Conservation (phyloP, 2,113 vertebrate genomes). For the Corythoichthys intestinalis region DNA sequence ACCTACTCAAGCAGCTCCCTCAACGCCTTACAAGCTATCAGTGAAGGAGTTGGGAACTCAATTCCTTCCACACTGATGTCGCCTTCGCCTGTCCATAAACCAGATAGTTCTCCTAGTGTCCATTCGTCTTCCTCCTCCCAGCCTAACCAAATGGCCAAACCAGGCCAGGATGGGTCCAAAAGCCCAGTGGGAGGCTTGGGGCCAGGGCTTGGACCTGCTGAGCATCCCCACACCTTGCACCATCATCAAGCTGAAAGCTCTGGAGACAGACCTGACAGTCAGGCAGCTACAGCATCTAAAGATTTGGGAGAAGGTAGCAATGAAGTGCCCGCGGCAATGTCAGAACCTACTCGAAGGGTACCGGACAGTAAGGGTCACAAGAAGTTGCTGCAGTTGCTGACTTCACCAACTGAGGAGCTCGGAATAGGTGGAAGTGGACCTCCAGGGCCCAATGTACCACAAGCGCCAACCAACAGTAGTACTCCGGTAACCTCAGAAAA, state of each 20-base stretch:
- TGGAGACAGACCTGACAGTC: conserved; percentile 80
- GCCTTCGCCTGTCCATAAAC: conserved; percentile 79
- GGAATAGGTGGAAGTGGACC: conserved; percentile 74
- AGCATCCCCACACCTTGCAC: conserved; percentile 61
- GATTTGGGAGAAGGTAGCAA: conserved; percentile 77
- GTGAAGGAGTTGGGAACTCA: conserved; percentile 93
- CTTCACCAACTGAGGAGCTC: conserved; percentile 88
- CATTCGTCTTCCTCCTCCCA: conserved; percentile 66
- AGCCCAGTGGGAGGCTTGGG: conserved; percentile 72
- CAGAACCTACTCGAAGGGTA: conserved; percentile 76
- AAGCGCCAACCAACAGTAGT: conserved; percentile 66
- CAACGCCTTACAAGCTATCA: conserved; percentile 95
- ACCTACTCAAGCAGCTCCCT: conserved; percentile 95
- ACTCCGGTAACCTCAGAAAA: conserved; percentile 69
- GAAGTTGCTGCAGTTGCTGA: conserved; percentile 92
- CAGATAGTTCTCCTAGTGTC: conserved; percentile 86
- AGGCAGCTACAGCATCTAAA: conserved; percentile 69
- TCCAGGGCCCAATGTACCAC: conserved; percentile 62
- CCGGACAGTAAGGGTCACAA: conserved; percentile 91
- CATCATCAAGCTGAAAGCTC: conserved; percentile 80
- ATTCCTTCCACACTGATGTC: conserved; percentile 88
- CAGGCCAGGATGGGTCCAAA: conserved; percentile 73
- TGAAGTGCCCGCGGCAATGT: conserved; percentile 61
- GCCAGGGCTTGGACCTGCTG: conserved; percentile 25
- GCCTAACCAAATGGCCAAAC: conserved; percentile 45